Conservation (phyloP, 1,140 invertebrate genomes). For the Phthorimaea operculella region DNA sequence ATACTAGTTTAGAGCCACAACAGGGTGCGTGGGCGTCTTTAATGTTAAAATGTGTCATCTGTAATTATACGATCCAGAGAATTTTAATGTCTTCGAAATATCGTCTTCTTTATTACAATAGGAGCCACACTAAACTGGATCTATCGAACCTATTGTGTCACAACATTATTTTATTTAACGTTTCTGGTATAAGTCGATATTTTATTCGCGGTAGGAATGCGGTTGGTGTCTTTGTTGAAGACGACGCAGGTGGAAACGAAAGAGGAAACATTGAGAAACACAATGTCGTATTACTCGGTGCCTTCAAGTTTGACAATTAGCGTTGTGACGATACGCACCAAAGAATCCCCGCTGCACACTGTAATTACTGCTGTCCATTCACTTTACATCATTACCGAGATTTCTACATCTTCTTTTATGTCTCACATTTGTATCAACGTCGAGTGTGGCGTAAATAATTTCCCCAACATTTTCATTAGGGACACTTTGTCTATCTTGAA, state of each 20-base stretch:
- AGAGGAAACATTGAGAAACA: conserved; percentile 10
- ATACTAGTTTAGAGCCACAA: conserved; percentile 64
- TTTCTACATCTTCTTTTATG: conserved; percentile 50
- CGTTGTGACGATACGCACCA: conserved; percentile 51
- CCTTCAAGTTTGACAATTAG: conserved; percentile 35
- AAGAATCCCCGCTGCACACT: conserved; percentile 30
- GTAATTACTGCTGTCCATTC: conserved; percentile 60
- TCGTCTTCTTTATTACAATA: conserved; percentile 63
- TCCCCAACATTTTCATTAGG: conserved; percentile 52
- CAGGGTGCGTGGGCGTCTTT: conserved; percentile 58
- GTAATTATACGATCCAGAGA: conserved; percentile 61
- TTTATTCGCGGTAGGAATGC: conserved; percentile 2
- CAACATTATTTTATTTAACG: conserved; percentile 43
- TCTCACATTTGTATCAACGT: conserved; percentile 39
- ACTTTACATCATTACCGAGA: conserved; percentile 51
- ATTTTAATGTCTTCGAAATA: conserved; percentile 63
- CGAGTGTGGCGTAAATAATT: conserved; percentile 61
- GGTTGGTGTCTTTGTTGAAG: background rate
- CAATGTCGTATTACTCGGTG: conserved; percentile 14
- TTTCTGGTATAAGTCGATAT: background rate
- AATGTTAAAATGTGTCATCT: conserved; percentile 65
- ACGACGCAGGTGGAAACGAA: background rate
- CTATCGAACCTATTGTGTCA: conserved; percentile 46
- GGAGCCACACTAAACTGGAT: conserved; percentile 48
- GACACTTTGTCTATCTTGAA: conserved; percentile 44